Evolutionary conservation across 1,140 invertebrate species (phyloP), one percentile per base, ranked within the genome.

Genomic region (Batillaria attramentaria): DNA sequence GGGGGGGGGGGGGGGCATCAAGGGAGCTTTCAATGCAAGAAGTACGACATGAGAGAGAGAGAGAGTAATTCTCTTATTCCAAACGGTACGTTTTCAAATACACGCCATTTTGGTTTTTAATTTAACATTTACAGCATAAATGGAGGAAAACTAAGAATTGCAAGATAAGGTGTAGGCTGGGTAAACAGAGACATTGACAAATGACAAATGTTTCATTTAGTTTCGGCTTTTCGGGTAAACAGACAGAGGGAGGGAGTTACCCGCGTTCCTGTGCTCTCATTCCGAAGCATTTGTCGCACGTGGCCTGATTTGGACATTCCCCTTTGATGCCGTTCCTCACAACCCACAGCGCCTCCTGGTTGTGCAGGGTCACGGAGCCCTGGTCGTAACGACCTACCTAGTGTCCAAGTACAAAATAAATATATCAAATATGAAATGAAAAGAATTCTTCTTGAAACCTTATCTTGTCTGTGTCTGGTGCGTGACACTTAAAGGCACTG

Each of bases 211-310:
- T 50, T 50, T 60, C 37, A 18, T 39, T 24, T 10, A 41, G 20
- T 8, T 31, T n/a, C n/a, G n/a, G n/a, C 3, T 24, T 69, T 18
- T 28, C 39, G 33, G 16, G 4, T 10, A 18, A 28, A 41, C 16
- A 13, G n/a, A 28, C n/a, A 70, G 41, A 39, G 18, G 2, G 28
- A 39, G 3, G 28, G 2, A 8, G 68, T 39, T 24, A 10, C 3
- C 43, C 24, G 39, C n/a, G n/a, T n/a, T n/a, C n/a, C n/a, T n/a
- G n/a, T n/a, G n/a, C n/a, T n/a, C n/a, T n/a, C n/a, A n/a, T n/a
- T n/a, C n/a, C n/a, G 24, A 70, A 70, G 35, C 68, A 70, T 3
- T 39, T 42, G 20, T 70, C 50, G 41, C 68, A 70, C 24, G 68
- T 28, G 1, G 43, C 50, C 4, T 39, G 8, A 28, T 70, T 70